These are phyloP conservation scores for Tetranychus urticae DNA, from an alignment of 1,140 invertebrate species.

Conservation along the genomic window DNA sequence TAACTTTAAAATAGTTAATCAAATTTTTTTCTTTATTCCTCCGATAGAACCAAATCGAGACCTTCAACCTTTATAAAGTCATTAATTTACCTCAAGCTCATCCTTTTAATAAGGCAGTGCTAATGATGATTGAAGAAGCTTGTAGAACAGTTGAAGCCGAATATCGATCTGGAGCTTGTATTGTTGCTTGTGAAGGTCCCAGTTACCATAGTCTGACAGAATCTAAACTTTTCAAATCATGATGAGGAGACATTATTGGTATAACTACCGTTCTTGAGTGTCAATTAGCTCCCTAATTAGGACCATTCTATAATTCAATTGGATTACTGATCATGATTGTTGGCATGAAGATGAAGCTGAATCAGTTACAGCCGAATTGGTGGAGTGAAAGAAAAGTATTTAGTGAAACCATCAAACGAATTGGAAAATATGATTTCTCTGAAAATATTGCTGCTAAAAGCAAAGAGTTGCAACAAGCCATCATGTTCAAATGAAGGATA, in stretches of 20 bases:
- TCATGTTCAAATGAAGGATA: background rate
- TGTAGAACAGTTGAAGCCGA: constrained; percentile 31
- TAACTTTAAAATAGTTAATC: background rate
- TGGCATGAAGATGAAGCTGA: constrained; percentile 51
- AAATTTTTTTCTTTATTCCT: constrained; percentile 2
- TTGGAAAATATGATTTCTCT: constrained; percentile 11
- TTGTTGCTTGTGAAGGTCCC: constrained; percentile 80
- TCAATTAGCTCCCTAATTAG: constrained; percentile 72
- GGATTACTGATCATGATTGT: constrained; percentile 92
- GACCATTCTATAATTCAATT: constrained; percentile 66
- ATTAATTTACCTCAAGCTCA: constrained; percentile 79
- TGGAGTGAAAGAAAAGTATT: constrained; percentile 6
- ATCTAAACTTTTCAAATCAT: constrained; percentile 55
- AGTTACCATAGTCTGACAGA: constrained; percentile 80
- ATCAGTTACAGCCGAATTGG: constrained; percentile 12
- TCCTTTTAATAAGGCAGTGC: constrained; percentile 48
- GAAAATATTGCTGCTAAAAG: background rate
- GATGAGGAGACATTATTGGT: constrained; percentile 74
- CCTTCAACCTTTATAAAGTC: constrained; percentile 69
- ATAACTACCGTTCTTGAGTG: constrained; percentile 96
- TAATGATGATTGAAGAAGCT: constrained; percentile 35
- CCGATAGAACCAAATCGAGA: constrained; percentile 29
- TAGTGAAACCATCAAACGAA: constrained; percentile 6
- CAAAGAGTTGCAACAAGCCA: background rate
- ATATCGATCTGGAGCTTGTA: constrained; percentile 45